phyloP scores from a whole-genome alignment of 2,888 invertebrate genomes.

The Ommatoiulus sabulosus region DNA sequence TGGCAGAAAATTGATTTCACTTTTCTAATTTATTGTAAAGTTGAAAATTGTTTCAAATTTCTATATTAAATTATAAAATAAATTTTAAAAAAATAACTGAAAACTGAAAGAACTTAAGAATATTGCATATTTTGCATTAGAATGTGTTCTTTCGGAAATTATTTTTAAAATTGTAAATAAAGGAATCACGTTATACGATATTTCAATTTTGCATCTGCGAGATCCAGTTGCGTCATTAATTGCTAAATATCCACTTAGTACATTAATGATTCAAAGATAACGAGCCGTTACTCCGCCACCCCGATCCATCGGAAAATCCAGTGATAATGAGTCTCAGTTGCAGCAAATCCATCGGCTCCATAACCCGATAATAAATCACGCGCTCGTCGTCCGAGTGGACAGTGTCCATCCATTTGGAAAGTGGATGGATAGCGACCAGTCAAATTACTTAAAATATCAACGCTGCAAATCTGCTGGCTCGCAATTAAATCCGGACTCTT shows the following conservation, averaged over 20 bases:
- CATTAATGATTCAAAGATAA: background rate
- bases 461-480: constrained; percentile 3
- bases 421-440: background rate
- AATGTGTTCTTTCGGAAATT: no score
- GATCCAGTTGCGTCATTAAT: background rate
- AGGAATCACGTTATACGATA: no score
- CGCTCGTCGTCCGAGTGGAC: background rate
- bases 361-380: constrained; percentile 1
- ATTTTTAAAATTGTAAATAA: no score
- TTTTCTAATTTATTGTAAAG: no score
- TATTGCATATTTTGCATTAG: no score
- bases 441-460: constrained; percentile 44
- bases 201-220: background rate
- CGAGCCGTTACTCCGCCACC: background rate
- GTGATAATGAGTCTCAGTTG: background rate
- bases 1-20: no score
- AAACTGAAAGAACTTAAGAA: no score
- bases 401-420: constrained; percentile 32
- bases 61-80: no score
- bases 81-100: no score
- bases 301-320: background rate
- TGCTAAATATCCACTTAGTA: background rate
- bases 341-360: background rate
- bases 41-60: no score
- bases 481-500: constrained; percentile 23